A percentile compares a stretch with the other conserved stretches of the same genome.
These are phyloP conservation scores for Astreopora myriophthalma DNA, from an alignment of 64 coral and sea anemone species.

Conservation along the genomic window DNA sequence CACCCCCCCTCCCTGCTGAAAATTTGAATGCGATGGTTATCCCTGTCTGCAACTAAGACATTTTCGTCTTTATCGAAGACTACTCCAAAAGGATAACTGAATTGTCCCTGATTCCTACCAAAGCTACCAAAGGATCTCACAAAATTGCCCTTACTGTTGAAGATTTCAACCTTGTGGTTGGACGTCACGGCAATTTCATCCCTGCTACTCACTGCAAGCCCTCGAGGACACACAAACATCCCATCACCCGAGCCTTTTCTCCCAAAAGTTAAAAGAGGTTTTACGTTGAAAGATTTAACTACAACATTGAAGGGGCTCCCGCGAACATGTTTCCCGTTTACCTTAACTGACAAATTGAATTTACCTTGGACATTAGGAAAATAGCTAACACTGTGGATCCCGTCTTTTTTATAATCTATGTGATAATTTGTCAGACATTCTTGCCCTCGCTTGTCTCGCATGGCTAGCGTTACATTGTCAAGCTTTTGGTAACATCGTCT, in stretches of 20 bases:
- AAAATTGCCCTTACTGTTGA: constrained; percentile 3
- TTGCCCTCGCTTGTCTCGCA: background rate
- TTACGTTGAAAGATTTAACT: background rate
- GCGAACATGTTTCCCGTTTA: no score
- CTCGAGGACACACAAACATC: background rate
- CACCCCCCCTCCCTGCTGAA: no score
- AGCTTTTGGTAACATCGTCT: background rate
- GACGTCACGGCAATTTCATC: background rate
- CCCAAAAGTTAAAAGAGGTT: no score
- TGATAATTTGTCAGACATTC: no score
- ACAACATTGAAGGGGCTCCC: no score
- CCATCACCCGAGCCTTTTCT: no score
- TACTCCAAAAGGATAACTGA: background rate
- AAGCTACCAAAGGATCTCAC: background rate
- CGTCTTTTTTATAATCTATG: no score
- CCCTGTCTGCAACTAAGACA: no score
- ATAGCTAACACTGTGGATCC: background rate
- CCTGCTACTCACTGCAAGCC: background rate
- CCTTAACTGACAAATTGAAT: background rate
- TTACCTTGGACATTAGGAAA: constrained; percentile 26
- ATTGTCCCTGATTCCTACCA: background rate
- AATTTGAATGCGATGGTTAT: no score
- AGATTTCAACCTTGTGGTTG: constrained; percentile 24
- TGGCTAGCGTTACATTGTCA: background rate
- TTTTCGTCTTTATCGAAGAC: background rate